Conservation (phyloP, 2,113 vertebrate genomes). For the Sus scrofa region DNA sequence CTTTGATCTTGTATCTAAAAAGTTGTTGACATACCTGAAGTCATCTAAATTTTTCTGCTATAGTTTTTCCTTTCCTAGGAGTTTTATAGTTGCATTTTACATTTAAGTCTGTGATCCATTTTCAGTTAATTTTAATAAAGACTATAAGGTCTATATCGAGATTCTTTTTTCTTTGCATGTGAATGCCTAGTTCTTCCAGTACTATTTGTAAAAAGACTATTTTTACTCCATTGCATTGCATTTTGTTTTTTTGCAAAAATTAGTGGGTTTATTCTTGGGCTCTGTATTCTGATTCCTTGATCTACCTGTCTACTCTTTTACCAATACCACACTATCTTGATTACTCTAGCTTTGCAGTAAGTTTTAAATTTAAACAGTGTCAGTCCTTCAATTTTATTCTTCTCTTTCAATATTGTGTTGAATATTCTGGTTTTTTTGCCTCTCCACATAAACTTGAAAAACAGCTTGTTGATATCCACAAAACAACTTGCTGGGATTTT, state of each 20-base stretch:
- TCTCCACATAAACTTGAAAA: not conserved
- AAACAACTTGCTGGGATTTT: not conserved
- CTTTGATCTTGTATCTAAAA: not conserved
- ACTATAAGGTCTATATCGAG: not conserved
- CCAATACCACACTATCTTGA: not conserved
- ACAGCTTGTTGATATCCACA: not conserved
- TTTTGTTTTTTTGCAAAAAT: slow-evolving; percentile 23
- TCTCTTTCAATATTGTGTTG: not conserved
- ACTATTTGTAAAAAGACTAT: not conserved
- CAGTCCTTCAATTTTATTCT: not conserved
- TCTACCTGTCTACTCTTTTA: not conserved
- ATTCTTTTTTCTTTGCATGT: not conserved
- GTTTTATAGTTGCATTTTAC: not conserved
- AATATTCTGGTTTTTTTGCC: not conserved
- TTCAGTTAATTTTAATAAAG: not conserved
- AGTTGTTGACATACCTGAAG: not conserved
- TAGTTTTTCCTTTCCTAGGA: not conserved
- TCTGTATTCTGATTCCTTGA: not conserved
- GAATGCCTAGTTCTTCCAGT: not conserved
- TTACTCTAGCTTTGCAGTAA: not conserved
- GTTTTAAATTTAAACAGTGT: not conserved
- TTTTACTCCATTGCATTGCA: not conserved
- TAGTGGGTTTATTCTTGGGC: not conserved
- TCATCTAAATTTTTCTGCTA: not conserved
- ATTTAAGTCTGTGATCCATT: not conserved